phyloP scores from a whole-genome alignment of 2,888 invertebrate genomes.

The Aphrophora alni region DNA sequence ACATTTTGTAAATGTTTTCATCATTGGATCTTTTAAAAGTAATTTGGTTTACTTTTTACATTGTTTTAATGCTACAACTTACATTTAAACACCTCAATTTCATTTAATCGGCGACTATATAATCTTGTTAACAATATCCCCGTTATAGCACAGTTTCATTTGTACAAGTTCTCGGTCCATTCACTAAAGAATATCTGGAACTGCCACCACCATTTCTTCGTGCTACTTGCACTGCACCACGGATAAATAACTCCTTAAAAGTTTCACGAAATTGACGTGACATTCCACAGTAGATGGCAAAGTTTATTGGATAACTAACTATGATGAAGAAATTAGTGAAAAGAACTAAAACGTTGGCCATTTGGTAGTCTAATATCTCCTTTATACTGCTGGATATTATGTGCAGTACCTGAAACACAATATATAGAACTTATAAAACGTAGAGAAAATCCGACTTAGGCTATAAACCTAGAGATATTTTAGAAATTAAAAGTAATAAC shows the following conservation, averaged over 20 bases:
- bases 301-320: conserved; percentile 90
- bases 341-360: conserved; percentile 77
- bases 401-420: conserved; percentile 65
- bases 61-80: too few relatives aligned
- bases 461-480: background rate
- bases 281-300: conserved; percentile 97
- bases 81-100: too few relatives aligned
- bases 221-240: conserved; percentile 63
- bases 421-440: background rate
- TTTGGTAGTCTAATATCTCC: conserved; percentile 76
- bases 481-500: background rate
- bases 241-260: conserved; percentile 82
- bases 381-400: conserved; percentile 78
- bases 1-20: too few relatives aligned
- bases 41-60: too few relatives aligned
- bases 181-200: conserved; percentile 80
- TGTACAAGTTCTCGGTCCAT: conserved; percentile 82
- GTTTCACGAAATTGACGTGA: conserved; percentile 92
- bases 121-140: background rate
- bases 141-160: conserved; percentile 72
- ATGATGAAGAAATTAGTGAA: conserved; percentile 92
- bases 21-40: too few relatives aligned
- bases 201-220: conserved; percentile 72
- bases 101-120: background rate
- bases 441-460: background rate